phyloP scores from a whole-genome alignment of 2,797 vertebrate species.

The Enteromius trimaculatus region DNA sequence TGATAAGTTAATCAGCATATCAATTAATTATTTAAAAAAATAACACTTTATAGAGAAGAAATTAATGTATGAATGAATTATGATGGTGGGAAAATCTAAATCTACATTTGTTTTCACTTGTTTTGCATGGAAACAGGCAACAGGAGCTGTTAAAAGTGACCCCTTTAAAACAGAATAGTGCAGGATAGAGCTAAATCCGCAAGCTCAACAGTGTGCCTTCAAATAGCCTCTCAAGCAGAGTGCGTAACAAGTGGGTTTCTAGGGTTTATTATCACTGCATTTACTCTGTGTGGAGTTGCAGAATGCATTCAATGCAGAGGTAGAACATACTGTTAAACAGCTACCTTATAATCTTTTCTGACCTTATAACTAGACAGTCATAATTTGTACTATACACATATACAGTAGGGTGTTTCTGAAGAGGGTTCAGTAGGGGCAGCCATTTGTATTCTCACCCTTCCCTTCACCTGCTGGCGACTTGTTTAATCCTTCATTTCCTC shows the following conservation, averaged over 20 bases:
- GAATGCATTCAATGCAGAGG: not conserved
- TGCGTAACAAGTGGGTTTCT: conserved; percentile 28
- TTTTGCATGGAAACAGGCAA: conserved; percentile 15
- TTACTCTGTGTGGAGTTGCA: not conserved
- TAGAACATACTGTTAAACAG: not conserved
- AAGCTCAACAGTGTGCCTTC: conserved; percentile 32
- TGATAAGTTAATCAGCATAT: not conserved
- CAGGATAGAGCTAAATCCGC: conserved; percentile 28
- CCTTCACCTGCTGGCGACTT: conserved; percentile 47
- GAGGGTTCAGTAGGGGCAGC: conserved; percentile 28
- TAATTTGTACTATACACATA: not conserved
- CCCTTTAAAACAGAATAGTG: conserved; percentile 9
- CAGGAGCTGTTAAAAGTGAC: not conserved
- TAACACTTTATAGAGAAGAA: not conserved
- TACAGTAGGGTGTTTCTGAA: too few species aligned
- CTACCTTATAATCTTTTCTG: not conserved
- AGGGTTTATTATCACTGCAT: conserved; percentile 33
- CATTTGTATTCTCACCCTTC: conserved; percentile 50
- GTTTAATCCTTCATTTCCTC: conserved; percentile 70
- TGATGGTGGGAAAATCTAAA: too few species aligned
- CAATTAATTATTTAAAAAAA: not conserved
- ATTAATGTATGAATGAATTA: not conserved
- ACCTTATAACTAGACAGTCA: not conserved
- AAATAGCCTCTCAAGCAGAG: conserved; percentile 27
- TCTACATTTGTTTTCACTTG: not conserved